A percentile compares a stretch with the other conserved stretches of the same genome.
Conservation (phyloP, 2,113 vertebrate genomes). For the Nyctereutes procyonoides region DNA sequence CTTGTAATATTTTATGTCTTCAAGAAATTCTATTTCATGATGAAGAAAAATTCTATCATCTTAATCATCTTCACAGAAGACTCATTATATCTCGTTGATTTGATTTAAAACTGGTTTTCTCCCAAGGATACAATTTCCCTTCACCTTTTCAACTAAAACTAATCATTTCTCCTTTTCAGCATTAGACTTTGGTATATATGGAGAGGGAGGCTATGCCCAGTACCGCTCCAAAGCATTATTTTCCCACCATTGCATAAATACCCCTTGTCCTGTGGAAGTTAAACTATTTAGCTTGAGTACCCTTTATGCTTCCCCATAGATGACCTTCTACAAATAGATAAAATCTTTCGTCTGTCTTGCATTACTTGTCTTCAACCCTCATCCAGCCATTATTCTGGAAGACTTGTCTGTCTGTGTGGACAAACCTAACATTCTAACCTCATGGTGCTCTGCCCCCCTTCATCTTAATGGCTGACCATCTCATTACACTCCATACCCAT, state of each 20-base stretch:
- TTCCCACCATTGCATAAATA: background rate
- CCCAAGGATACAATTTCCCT: constrained; percentile 21
- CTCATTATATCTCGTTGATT: background rate
- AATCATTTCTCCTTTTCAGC: background rate
- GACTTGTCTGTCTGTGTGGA: background rate
- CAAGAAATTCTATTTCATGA: constrained; percentile 15
- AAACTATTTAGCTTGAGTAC: background rate
- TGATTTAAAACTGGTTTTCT: constrained; percentile 20
- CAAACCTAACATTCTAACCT: background rate
- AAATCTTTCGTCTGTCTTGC: background rate
- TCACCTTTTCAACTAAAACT: background rate
- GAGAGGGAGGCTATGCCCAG: background rate
- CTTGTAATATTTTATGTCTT: constrained; percentile 48
- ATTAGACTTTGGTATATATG: background rate
- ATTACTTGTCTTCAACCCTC: background rate
- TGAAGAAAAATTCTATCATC: constrained; percentile 33
- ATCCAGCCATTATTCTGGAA: background rate
- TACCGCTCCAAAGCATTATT: background rate
- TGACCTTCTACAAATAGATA: background rate
- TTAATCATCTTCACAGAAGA: constrained; percentile 29
- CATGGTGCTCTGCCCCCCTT: background rate
- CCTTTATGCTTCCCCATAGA: background rate
- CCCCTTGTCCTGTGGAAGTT: background rate
- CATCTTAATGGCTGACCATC: background rate
- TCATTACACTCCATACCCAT: background rate